phyloP scores from a whole-genome alignment of 2,113 vertebrate species.

The Tenebrosternarchus preto region DNA sequence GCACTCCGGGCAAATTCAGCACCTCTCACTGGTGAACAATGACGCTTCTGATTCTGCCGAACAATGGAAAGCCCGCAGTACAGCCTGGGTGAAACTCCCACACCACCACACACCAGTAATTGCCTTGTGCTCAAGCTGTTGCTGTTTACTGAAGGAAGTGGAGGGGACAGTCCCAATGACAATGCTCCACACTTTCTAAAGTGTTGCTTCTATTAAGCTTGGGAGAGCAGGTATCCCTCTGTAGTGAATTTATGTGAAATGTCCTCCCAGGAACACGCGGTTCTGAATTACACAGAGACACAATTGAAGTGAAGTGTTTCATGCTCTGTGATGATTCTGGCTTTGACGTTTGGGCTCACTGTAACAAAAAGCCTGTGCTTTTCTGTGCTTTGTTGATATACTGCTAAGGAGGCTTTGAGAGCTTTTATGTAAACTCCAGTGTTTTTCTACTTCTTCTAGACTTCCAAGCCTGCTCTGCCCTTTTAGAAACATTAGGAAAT shows the following conservation, averaged over 20 bases:
- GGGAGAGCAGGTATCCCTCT: slow-evolving; percentile 11
- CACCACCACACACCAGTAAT: slow-evolving; percentile 25
- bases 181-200: slow-evolving; percentile 15
- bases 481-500: slow-evolving; percentile 3
- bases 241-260: slow-evolving; percentile 2
- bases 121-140: slow-evolving; percentile 19
- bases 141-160: slow-evolving; percentile 15
- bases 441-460: not conserved
- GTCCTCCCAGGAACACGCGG: not conserved
- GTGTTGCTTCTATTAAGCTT: slow-evolving; percentile 12
- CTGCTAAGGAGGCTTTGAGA: not conserved
- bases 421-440: not conserved
- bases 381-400: not conserved
- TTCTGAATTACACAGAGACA: not conserved
- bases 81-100: slow-evolving; percentile 18
- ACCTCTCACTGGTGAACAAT: slow-evolving; percentile 18
- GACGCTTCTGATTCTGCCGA: slow-evolving; percentile 11
- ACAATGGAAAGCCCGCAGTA: not conserved
- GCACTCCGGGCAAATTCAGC: slow-evolving; percentile 20
- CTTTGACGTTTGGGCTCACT: not conserved
- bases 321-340: not conserved
- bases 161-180: not conserved
- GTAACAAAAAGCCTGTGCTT: not conserved
- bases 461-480: not conserved
- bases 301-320: not conserved